phyloP scores from a whole-genome alignment of 2,888 invertebrate species.

The Adela reaumurella region DNA sequence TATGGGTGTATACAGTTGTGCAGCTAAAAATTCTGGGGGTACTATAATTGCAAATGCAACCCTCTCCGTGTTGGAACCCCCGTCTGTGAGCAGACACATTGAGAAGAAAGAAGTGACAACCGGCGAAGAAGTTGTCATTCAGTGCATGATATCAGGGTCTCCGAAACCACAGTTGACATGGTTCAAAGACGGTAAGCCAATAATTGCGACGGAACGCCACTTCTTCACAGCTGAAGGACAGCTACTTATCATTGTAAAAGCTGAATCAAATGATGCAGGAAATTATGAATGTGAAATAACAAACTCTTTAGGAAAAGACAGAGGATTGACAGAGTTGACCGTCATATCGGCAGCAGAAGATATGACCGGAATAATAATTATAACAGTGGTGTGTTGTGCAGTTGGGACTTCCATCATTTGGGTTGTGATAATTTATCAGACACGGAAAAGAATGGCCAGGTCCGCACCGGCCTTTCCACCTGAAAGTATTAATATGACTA shows the following conservation, averaged over 20 bases:
- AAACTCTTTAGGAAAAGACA: conserved; percentile 76
- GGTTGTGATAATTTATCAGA: conserved; percentile 88
- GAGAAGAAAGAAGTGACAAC: conserved; percentile 76
- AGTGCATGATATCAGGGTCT: conserved; percentile 83
- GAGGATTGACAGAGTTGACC: conserved; percentile 67
- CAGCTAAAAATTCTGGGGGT: conserved; percentile 87
- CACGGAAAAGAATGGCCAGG: conserved; percentile 63
- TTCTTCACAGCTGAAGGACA: conserved; percentile 86
- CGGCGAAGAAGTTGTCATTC: conserved; percentile 82
- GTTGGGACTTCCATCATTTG: conserved; percentile 88
- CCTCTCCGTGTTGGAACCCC: conserved; percentile 80
- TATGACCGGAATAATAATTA: conserved; percentile 82
- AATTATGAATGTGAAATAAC: conserved; percentile 87
- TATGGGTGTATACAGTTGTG: conserved; percentile 91
- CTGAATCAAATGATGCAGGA: conserved; percentile 74
- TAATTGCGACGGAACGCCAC: conserved; percentile 74
- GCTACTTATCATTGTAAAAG: conserved; percentile 81
- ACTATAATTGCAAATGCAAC: conserved; percentile 82
- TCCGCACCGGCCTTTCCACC: conserved; percentile 43
- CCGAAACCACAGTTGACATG: conserved; percentile 79
- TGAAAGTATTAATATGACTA: conserved; percentile 48
- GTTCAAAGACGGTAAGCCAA: conserved; percentile 77
- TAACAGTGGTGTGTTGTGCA: conserved; percentile 86
- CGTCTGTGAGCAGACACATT: conserved; percentile 83
- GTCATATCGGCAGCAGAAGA: conserved; percentile 69